A percentile compares a stretch with the other conserved stretches of the same genome.
These are phyloP conservation scores for Tenthredo scrophulariae DNA, from an alignment of 2,888 invertebrate genomes.

Conservation along the genomic window DNA sequence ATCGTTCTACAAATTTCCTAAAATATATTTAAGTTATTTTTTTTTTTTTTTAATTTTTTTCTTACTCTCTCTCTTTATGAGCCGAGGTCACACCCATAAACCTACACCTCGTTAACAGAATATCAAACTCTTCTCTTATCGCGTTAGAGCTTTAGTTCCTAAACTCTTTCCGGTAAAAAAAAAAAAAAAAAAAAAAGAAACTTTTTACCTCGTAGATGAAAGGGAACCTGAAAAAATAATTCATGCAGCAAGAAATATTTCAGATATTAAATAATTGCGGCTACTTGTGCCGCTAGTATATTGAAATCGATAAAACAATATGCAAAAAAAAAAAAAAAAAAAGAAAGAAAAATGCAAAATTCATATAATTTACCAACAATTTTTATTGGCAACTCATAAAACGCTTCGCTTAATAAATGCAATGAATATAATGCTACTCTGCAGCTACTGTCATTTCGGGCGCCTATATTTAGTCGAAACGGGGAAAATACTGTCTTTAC, in stretches of 20 bases:
- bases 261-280: neutral
- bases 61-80: no score
- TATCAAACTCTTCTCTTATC: no score
- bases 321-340: no score
- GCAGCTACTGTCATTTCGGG: conserved; percentile 10
- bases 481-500: conserved; percentile 14
- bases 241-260: neutral
- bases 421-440: neutral
- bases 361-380: neutral
- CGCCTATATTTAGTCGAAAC: neutral
- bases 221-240: no score
- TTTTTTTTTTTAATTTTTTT: neutral
- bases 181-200: neutral
- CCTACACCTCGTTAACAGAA: no score
- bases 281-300: neutral
- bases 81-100: no score
- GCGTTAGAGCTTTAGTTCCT: no score
- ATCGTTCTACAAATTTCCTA: neutral
- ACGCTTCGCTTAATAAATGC: conserved; percentile 14
- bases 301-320: neutral
- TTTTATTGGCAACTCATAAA: neutral
- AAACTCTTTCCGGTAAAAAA: neutral
- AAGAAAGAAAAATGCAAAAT: no score
- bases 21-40: neutral
- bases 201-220: no score